Base-by-base conservation (phyloP, 2,113 vertebrate species). In the Sakesphorus luctuosus region DNA sequence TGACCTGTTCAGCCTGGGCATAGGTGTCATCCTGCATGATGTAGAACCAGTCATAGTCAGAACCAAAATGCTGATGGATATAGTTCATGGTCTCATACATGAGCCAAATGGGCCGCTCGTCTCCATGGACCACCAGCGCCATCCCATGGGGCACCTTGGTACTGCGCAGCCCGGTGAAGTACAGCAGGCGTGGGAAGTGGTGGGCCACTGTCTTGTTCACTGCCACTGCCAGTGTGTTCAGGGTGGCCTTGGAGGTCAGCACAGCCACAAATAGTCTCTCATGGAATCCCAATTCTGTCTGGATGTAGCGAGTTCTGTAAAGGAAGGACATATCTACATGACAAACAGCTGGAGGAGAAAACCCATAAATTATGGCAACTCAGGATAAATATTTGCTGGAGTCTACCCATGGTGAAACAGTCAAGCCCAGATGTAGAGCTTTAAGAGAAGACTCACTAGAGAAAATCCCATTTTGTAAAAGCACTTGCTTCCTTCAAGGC, bases 1-100 rank as follows among this genome's bases (percentile, higher is more conserved):
- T 98, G 85, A 99, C 95, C 59, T 98, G 99, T 12, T 99, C 98
- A 0, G 99, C 99, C 89, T 99, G 99, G 71, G 98, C 98, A 35
- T 99, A 99, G 0, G 99, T 99, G 96, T 99, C 99, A 4, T 99
- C 99, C 96, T 99, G 99, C 85, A 99, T 98, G 67, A 99, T 69
- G 92, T 99, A 98, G 98, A 99, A 99, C 99, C 99, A 99, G 97
- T 99, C 99, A 6, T 99, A 99, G 95, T 99, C 99, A 0, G 98
- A 98, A 61, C 98, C 98, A 7, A 99, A 98, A 93, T 99, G 98
- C 38, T 98, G 98, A 56, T 99, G 98, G 40, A 99, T 98, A 63
- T 99, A 98, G 43, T 98, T 99, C 89, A 99, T 93, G 1, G 99
- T 99, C 98, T 99, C 98, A 1, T 99, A 99, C 99, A 99, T 99